Base-by-base conservation (phyloP, 2,888 invertebrate genomes). In the Lasioglossum malachurum region DNA sequence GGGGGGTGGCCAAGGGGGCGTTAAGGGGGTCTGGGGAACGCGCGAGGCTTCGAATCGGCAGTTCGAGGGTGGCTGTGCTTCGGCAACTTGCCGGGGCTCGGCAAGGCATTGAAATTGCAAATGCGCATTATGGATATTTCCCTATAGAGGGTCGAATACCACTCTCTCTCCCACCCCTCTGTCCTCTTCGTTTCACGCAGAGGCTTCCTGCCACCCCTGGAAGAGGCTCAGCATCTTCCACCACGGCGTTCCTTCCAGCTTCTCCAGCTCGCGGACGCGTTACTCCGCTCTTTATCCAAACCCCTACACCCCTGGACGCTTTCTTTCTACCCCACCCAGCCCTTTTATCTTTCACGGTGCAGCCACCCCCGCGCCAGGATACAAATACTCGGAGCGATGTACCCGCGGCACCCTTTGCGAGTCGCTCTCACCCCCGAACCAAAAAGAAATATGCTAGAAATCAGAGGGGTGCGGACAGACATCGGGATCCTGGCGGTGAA, bases 61-160 rank as follows among this genome's bases (percentile, higher is more conserved):
- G 84, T 89, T 89, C 80, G 88, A 83, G 92, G 92, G 91, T 88
- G 89, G 84, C 89, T 90, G 89, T 90, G 90, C 91, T 91, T 89
- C 92, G 92, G 91, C 93, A 93, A 93, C 92, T 94, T 93, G 93
- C 83, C 87, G 87, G 90, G 92, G 91, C 89, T 92, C 91, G 92
- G 91, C 93, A 91, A 92, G 92, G 92, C 94, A 95, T 95, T 95
- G 95, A 95, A 95, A 95, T 95, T 95, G 95, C 95, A 95, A 95
- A 95, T 95, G 94, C 95, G 94, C 94, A 95, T 95, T 95, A 95
- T 95, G 95, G 95, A 95, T 95, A 95, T 95, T 95, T 95, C 94
- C 94, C 94, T 93, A 93, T 94, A 94, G 94, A 94, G 93, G 93
- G 93, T 91, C 90, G 92, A 90, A 91, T 93, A 90, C 92, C 89